Percentiles rank a stretch among this genome's conserved stretches.
Evolutionary conservation across 2,797 vertebrate genomes (phyloP).

Genomic region (Centroberyx gerrardi): DNA sequence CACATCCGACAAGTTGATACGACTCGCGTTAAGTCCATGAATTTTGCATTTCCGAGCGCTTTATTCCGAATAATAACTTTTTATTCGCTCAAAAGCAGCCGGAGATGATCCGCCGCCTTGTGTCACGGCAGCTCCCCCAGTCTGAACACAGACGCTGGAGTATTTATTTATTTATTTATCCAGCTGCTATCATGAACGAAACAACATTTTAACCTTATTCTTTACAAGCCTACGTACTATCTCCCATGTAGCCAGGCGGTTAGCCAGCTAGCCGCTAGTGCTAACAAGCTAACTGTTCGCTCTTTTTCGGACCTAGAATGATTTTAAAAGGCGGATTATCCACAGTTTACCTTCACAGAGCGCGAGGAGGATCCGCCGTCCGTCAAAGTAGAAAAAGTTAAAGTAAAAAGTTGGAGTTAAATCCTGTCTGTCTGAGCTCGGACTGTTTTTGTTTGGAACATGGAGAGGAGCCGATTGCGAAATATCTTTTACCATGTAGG

Average conservation of each 20-base stretch:
- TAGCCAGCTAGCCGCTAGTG: slow-evolving; percentile 60
- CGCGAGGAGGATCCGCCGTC: slow-evolving; percentile 31
- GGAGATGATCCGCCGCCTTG: fast-evolving
- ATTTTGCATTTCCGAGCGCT: slow-evolving; percentile 27
- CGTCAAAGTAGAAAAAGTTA: slow-evolving; percentile 26
- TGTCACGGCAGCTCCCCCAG: fast-evolving
- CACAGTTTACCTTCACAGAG: slow-evolving; percentile 73
- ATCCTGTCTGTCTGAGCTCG: slow-evolving; percentile 49
- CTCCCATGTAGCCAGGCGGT: slow-evolving; percentile 41
- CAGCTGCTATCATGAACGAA: fast-evolving
- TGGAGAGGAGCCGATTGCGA: slow-evolving; percentile 85
- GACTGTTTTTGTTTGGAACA: slow-evolving; percentile 87
- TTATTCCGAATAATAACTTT: slow-evolving; percentile 46
- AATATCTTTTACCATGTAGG: slow-evolving; percentile 87
- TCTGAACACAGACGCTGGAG: fast-evolving
- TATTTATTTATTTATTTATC: fast-evolving
- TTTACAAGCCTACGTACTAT: neutral
- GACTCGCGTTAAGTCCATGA: neutral
- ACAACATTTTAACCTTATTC: neutral
- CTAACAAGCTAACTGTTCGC: slow-evolving; percentile 44
- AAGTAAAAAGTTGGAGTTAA: slow-evolving; percentile 46
- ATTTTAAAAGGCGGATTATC: slow-evolving; percentile 6
- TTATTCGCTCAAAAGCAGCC: neutral
- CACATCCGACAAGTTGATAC: neutral
- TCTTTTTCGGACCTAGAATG: neutral